Conservation (phyloP, 2,113 vertebrate genomes). For the Gavia stellata region DNA sequence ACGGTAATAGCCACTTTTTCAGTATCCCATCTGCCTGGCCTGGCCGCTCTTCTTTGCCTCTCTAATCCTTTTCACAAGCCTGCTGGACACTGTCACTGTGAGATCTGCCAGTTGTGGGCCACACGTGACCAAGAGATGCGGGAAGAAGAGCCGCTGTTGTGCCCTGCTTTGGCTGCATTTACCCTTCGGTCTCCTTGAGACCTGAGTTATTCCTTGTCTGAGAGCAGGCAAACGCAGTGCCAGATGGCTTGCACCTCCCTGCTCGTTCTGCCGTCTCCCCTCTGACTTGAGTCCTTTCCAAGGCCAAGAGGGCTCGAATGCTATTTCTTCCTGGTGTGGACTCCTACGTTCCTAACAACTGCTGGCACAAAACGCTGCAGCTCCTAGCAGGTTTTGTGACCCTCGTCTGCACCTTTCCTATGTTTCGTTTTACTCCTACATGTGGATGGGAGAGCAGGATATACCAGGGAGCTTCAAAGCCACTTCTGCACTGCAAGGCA, state of each 20-base stretch:
- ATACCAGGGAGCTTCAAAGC: not conserved
- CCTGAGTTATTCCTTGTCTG: not conserved
- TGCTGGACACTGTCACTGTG: not conserved
- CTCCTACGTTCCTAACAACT: not conserved
- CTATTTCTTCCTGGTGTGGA: not conserved
- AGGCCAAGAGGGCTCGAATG: not conserved
- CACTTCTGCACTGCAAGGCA: not conserved
- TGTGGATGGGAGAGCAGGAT: not conserved
- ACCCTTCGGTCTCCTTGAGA: not conserved
- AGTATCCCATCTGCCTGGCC: not conserved
- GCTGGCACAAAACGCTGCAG: not conserved
- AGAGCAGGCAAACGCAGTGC: not conserved
- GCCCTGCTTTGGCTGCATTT: not conserved
- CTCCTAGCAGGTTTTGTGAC: not conserved
- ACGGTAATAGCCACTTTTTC: accelerated
- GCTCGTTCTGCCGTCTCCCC: not conserved
- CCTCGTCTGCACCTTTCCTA: not conserved
- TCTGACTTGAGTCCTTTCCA: not conserved
- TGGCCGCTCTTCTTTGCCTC: not conserved
- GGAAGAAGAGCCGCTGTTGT: not conserved
- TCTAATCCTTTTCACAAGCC: not conserved
- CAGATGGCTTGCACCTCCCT: not conserved
- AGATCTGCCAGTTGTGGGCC: not conserved
- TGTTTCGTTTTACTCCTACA: not conserved
- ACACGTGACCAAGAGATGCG: not conserved